Base-by-base conservation (phyloP, 2,888 invertebrate genomes). In the Eilema depressum region DNA sequence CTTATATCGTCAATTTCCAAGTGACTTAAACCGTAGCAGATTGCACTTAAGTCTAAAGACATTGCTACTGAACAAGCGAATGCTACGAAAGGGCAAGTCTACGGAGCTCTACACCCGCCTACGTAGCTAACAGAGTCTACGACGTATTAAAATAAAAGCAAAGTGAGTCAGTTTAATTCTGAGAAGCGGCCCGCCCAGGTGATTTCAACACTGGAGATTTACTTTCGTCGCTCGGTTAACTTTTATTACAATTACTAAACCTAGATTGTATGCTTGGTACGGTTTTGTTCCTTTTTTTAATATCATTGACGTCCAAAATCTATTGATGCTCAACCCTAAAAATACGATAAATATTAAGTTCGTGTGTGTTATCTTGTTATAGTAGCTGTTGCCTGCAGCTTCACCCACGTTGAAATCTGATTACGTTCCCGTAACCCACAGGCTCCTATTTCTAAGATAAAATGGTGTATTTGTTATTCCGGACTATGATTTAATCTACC, bases 141-240 rank as follows among this genome's bases (percentile, higher is more conserved):
- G 74, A 74, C 72, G 70, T 78, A 82, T 82, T 81, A 81, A 82
- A 81, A 81, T 82, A 78, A 82, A 78, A 80, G 75, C 80, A 80
- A 80, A 80, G 64, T 69, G 75, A 76, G 75, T 75, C 80, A 80
- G 73, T 82, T 81, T 80, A 75, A 78, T 78, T 82, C 80, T 81
- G 59, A 69, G 69, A 76, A 78, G 78, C 78, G 74, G 70, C 82
- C 82, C 80, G 69, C 80, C 76, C 76, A 82, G 80, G 80, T 82
- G 70, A 80, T 80, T 80, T 62, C 76, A 72, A 69, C 73, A 70
- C 63, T 74, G 71, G 71, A 76, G 78, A 81, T 81, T 82, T 82
- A 82, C 78, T 82, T 80, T 74, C 66, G 69, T 30, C 73, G 80
- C 83, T 76, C 76, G 73, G 80, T 82, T 78, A 76, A 74, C 76